A percentile compares a stretch with the other conserved stretches of the same genome.
These are phyloP conservation scores for Prorops nasuta DNA, from an alignment of 1,140 invertebrate species.

Conservation along the genomic window DNA sequence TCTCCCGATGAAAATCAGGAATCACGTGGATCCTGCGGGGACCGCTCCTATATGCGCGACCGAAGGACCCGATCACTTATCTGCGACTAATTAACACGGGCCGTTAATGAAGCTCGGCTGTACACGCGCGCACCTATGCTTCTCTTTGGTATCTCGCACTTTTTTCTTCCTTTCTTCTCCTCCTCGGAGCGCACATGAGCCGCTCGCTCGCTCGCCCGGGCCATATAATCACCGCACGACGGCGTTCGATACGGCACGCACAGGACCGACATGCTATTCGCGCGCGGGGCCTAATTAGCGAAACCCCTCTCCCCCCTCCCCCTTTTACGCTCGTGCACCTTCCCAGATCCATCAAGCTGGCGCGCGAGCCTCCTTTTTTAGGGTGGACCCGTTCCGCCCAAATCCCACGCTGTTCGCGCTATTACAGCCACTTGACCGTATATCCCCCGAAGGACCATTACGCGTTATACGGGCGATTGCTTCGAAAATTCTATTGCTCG, in stretches of 20 bases:
- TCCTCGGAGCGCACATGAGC: background rate
- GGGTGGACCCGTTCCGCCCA: slow-evolving; percentile 22
- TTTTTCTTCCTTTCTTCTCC: slow-evolving; percentile 5
- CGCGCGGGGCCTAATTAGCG: slow-evolving; percentile 47
- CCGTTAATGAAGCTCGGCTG: slow-evolving; percentile 51
- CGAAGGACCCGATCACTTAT: slow-evolving; percentile 46
- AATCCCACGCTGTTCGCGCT: slow-evolving; percentile 28
- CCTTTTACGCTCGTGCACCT: slow-evolving; percentile 14
- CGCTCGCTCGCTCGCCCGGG: background rate
- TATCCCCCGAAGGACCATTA: no score
- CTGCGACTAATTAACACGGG: slow-evolving; percentile 51
- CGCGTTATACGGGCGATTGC: no score
- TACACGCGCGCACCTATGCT: slow-evolving; percentile 27
- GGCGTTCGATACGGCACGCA: no score
- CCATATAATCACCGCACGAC: no score
- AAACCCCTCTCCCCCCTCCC: slow-evolving; percentile 18
- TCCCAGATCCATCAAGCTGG: background rate
- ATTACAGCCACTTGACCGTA: no score
- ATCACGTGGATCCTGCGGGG: slow-evolving; percentile 6
- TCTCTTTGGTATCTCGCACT: slow-evolving; percentile 16
- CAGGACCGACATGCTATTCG: slow-evolving; percentile 36
- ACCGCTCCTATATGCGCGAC: slow-evolving; percentile 15
- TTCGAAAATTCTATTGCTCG: no score
- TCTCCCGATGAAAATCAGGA: slow-evolving; percentile 34
- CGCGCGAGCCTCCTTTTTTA: slow-evolving; percentile 1